Evolutionary conservation across 2,797 vertebrate genomes (phyloP).

Genomic region (Yasuhikotakia modesta): DNA sequence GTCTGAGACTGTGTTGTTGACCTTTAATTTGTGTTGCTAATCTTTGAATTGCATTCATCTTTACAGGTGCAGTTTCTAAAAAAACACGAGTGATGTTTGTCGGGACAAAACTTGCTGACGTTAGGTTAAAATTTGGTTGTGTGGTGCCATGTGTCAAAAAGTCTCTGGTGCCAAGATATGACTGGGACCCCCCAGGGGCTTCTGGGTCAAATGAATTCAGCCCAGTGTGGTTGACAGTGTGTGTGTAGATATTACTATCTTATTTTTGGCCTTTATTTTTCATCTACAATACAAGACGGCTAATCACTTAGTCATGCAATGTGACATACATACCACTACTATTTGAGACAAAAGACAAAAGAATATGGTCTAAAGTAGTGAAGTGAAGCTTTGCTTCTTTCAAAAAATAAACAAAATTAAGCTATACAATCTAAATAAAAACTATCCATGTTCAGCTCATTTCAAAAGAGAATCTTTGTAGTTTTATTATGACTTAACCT

Average conservation of each 20-base stretch:
- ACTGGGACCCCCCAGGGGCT: not conserved
- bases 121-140: not conserved
- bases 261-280: too few species aligned
- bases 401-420: not conserved
- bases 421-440: not conserved
- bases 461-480: not conserved
- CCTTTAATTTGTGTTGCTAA: not conserved
- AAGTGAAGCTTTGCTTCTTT: not conserved
- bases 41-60: not conserved
- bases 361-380: too few species aligned
- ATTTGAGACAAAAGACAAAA: not conserved
- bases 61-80: not conserved
- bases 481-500: not conserved
- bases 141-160: not conserved
- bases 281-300: too few species aligned
- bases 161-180: not conserved
- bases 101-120: too few species aligned
- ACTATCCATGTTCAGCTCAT: not conserved
- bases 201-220: not conserved
- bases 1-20: not conserved
- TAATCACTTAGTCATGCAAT: too few species aligned
- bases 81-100: not conserved
- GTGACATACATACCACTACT: not conserved
- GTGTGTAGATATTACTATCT: not conserved
- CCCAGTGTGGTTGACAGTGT: not conserved